Base-by-base conservation (phyloP, 2,797 vertebrate species). In the Pampus argenteus region DNA sequence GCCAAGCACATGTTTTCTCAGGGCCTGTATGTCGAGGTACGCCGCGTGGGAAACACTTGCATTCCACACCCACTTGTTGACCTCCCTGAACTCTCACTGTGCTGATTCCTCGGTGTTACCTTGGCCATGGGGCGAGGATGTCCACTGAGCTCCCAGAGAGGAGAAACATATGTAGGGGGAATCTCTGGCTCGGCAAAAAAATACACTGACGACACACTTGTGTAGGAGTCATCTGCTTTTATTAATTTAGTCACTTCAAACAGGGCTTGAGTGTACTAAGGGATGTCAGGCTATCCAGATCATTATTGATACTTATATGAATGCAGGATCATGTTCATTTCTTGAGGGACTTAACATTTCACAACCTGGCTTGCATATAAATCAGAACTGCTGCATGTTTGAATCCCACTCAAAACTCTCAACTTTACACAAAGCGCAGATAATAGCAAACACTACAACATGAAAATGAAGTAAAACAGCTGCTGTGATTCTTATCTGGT, bases 21-120 rank as follows among this genome's bases (percentile, higher is more conserved):
- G 86, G 44, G 67, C 57, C 49, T 38, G 78, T 71, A 77, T 78
- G 71, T 75, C 23, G 76, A 85, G 75, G 54, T 51, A 75, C 64
- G 50, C 71, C 36, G 40, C 55, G 78, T 94, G 90, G 88, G 91
- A 94, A 94, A 91, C 76, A 57, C 74, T 83, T 26, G 28, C 76
- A 88, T 88, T 89, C 88, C 89, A 85, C 91, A 90, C 86, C 88
- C 89, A 89, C 86, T 87, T 90, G 89, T 71, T 88, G 91, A 91
- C 92, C 91, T 82, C 45, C 26, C 23, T 79, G 87, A 93, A 87
- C 91, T 81, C 77, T 81, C 71, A 26, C 48, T 48, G 54, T 47
- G 72, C 75, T 48, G 71, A 85, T 68, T 86, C 76, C 69, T 90
- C 72, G 0, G 40, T 3, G 79, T 72, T 76, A 82, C 83, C 81